Evolutionary conservation across 1,140 invertebrate species (phyloP).

Genomic region (Drosophila yakuba): DNA sequence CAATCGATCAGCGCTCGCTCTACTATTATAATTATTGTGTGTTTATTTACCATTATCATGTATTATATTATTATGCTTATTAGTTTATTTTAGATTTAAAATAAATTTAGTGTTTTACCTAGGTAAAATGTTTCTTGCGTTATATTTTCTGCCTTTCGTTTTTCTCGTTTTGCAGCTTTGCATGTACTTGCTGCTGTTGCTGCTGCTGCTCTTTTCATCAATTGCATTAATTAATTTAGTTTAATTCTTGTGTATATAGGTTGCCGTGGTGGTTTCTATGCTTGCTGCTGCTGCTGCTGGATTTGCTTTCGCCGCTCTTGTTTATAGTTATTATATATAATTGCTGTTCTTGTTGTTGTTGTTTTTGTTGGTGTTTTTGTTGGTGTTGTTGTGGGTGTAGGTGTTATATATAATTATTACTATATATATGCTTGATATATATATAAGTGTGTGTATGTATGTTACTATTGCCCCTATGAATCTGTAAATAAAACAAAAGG

Average conservation of each 20-base stretch:
- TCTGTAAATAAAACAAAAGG: conserved; percentile 64
- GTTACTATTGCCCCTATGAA: conserved; percentile 79
- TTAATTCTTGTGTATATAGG: conserved; percentile 20
- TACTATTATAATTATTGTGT: conserved; percentile 40
- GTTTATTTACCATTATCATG: conserved; percentile 39
- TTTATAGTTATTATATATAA: conserved; percentile 31
- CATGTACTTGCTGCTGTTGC: neutral
- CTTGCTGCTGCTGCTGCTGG: conserved; percentile 14
- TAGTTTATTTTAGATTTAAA: conserved; percentile 55
- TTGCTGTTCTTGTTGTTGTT: conserved; percentile 38
- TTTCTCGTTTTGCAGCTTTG: conserved; percentile 1
- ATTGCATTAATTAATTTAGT: conserved; percentile 24
- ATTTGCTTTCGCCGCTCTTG: conserved; percentile 32
- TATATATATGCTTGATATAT: conserved; percentile 45
- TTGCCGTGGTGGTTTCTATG: conserved; percentile 1
- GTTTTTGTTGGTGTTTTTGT: neutral
- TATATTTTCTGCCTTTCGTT: conserved; percentile 22
- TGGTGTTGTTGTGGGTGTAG: conserved; percentile 21
- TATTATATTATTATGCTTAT: conserved; percentile 35
- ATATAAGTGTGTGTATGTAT: conserved; percentile 53
- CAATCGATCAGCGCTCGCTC: conserved; percentile 46
- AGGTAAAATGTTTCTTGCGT: conserved; percentile 39
- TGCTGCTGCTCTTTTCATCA: neutral
- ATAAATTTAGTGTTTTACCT: conserved; percentile 58
- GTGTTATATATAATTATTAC: conserved; percentile 40